Base-by-base conservation (phyloP, 2,888 invertebrate species). In the Carpatolechia fugitivella region DNA sequence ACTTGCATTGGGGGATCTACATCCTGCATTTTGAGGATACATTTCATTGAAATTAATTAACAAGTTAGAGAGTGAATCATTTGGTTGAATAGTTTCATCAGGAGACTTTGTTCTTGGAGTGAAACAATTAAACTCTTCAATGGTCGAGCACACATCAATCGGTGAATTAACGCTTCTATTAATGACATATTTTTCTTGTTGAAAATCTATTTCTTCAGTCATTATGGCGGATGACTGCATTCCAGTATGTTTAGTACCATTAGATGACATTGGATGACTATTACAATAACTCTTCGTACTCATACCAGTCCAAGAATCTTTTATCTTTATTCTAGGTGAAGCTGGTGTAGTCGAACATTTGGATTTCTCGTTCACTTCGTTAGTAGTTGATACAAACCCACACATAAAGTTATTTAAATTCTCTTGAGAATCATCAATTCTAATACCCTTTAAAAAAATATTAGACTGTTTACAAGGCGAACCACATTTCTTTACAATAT, bases 401-500 rank as follows among this genome's bases (percentile, higher is more conserved):
- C 30, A 41, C 29, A 30, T 30, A 31, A n/a, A 36, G 5, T 11
- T 30, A 36, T 11, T 11, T 6, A 54, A 30, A 13, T 56, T 47
- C 14, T 33, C 20, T 38, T 18, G 11, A 6, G 55, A 55, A 46
- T 51, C 55, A 13, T 51, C 30, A 8, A 50, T 50, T 51, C 29
- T 44, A 3, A 55, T 50, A 1, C 44, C 51, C 36, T 46, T 51
- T 44, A 36, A 35, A 16, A 50, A 44, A 11, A 44, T 13, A 46
- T 13, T 18, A 13, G 33, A 7, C 8, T 41, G 35, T 35, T 18
- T 30, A 46, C 30, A 33, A 18, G 11, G 8, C 11, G 51, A 41
- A 8, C 29, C 36, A 47, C 47, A 52, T 54, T 57, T 53, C n/a
- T 62, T 44, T 44, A 38, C 55, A 24, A 66, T 68, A 24, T 67